Base-by-base conservation (phyloP, 2,888 invertebrate species). In the Dolomedes plantarius region DNA sequence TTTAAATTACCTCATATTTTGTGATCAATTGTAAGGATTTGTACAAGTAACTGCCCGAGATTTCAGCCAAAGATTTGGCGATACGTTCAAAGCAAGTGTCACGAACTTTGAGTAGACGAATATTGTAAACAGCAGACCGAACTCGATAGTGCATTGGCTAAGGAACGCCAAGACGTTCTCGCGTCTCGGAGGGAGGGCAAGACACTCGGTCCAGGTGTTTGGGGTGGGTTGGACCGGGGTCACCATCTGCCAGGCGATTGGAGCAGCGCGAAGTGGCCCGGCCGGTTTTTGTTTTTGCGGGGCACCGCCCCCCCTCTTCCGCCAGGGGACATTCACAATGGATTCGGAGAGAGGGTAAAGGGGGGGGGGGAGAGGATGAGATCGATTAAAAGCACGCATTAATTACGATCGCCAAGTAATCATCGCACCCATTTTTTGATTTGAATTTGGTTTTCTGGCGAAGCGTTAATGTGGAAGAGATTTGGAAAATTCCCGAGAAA, bases 361-460 rank as follows among this genome's bases (percentile, higher is more conserved):
- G 56, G 16, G 16, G 23, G 3, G 36, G 27, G 31, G 39, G 6
- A 68, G 36, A 62, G 31, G 27, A 23, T 39, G 62, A 67, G 81
- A 81, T 81, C 81, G 81, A 81, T 81, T 74, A 74, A 68, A 74
- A 67, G 81, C 69, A 32, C 56, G 73, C 74, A 80, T 80, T 80
- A 80, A 80, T 80, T 80, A 72, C 80, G 73, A 46, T 68, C 23
- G 46, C 31, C 36, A 31, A 56, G 77, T 36, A 77, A 77, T 77
- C 77, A 69, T 68, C 68, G 72, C 73, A 6, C 16, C 19, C 29
- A 64, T 74, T 62, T 74, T 50, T 72, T 80, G 62, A 81, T 81
- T 80, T 32, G 73, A 80, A 73, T 80, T 81, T 81, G 81, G 73
- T 74, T 69, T 80, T 80, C 79, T 77, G 72, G n/a, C 72, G 74